Evolutionary conservation across 2,797 vertebrate species (phyloP), one percentile per base, ranked within the genome.

Genomic region (Apodemus agrarius): DNA sequence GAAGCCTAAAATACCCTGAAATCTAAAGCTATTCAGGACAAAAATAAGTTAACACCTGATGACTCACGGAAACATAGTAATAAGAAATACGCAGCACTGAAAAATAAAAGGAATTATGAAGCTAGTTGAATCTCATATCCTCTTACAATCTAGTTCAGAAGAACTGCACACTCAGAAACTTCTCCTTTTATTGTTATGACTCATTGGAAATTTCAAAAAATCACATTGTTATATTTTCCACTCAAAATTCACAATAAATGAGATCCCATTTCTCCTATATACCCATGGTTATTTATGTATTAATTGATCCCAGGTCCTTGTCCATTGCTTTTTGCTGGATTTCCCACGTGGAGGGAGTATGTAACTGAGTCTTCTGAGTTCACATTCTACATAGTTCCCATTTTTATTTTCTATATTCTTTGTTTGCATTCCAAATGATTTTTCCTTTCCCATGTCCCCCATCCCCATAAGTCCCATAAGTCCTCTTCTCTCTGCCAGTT

Each of bases 21-120:
- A 49, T 19, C 11, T 65, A 67, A 85, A 16, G 29, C 10, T 7
- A 34, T 49, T 29, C 11, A 49, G 3, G 49, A 8, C 21, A 65
- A 6, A 4, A 21, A n/a, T 7, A 17, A 59, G 65, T n/a, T 4
- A n/a, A 52, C 0, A 67, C 6, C 7, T 8, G 2, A 16, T 34
- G 1, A 52, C 22, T 13, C 13, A 22, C 31, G 34, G 19, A 14
- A 52, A 22, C 43, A 85, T 5, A 22, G 7, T 49, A 46, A n/a
- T 19, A n/a, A 69, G 67, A 49, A 16, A 6, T 52, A 9, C 12
- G 10, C 52, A 43, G 16, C 37, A 43, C 6, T 34, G 31, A 11
- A 43, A 37, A 6, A 31, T 9, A 63, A 29, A 63, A 84, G 11
- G 26, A 8, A 40, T 82, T 61, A 40, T 59, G n/a, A 82, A 3